Percentiles rank a stretch among this genome's conserved stretches.
These are phyloP conservation scores for Gambusia holbrooki DNA, from an alignment of 2,113 vertebrate genomes.

Conservation along the genomic window DNA sequence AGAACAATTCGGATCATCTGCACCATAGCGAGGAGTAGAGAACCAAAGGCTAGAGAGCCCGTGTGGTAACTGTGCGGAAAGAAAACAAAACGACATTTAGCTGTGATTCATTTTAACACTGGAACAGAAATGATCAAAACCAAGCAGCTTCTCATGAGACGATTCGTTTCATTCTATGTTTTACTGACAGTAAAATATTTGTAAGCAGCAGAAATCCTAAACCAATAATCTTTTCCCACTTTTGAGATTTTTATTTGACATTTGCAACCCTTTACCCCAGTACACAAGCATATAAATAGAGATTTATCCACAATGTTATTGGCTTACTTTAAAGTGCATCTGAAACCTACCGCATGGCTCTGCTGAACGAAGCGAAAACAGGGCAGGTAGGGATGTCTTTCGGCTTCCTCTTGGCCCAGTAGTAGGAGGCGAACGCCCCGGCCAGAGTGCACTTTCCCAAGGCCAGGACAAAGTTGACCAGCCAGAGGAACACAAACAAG, in stretches of 20 bases:
- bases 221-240: neutral
- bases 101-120: neutral
- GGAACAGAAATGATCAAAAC: neutral
- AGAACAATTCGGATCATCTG: constrained; percentile 87
- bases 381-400: constrained; percentile 89
- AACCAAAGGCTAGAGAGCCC: constrained; percentile 93
- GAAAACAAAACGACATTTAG: neutral
- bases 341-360: constrained; percentile 86
- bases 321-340: neutral
- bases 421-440: constrained; percentile 94
- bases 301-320: neutral
- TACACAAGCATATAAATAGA: neutral
- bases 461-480: constrained; percentile 92
- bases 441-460: constrained; percentile 95
- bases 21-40: constrained; percentile 89
- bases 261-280: neutral
- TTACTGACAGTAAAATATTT: neutral
- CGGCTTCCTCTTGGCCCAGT: constrained; percentile 93
- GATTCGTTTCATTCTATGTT: neutral
- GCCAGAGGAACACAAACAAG: constrained; percentile 92
- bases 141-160: neutral
- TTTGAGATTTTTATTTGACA: neutral
- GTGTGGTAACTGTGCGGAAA: constrained; percentile 89
- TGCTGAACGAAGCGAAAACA: constrained; percentile 89
- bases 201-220: neutral